Percentiles rank a stretch among this genome's conserved stretches.
Evolutionary conservation across 2,888 invertebrate species (phyloP).

Genomic region (Tillus elongatus): DNA sequence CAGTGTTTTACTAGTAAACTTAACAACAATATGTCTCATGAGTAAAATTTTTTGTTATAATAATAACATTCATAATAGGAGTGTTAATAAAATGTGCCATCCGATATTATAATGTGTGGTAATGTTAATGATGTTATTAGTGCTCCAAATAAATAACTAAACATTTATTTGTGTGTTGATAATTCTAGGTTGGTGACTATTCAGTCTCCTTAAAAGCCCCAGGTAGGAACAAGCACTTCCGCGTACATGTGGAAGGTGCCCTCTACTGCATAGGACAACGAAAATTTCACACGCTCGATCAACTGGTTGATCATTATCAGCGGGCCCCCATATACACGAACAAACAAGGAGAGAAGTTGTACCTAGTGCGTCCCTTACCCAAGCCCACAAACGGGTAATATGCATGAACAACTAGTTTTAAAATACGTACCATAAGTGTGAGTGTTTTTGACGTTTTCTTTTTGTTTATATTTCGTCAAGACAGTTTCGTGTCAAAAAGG

Average conservation of each 20-base stretch:
- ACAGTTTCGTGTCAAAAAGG: no score
- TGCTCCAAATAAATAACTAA: no score
- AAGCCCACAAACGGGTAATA: conserved; percentile 42
- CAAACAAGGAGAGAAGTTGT: conserved; percentile 95
- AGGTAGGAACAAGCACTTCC: conserved; percentile 97
- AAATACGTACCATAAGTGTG: no score
- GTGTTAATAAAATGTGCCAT: no score
- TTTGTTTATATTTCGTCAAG: no score
- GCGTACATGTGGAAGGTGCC: conserved; percentile 89
- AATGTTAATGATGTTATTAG: background rate
- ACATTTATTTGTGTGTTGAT: no score
- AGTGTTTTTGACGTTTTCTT: no score
- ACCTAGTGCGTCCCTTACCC: conserved; percentile 88
- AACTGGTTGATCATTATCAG: conserved; percentile 96
- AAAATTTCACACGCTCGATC: conserved; percentile 91
- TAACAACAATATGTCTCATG: no score
- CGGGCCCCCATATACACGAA: conserved; percentile 98
- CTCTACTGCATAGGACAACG: conserved; percentile 97
- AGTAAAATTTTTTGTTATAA: no score
- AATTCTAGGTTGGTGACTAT: conserved; percentile 94
- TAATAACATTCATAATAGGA: no score
- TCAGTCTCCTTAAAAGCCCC: conserved; percentile 97
- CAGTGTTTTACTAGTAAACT: no score
- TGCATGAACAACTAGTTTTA: background rate
- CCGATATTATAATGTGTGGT: no score